A percentile compares a stretch with the other conserved stretches of the same genome.
phyloP scores from a whole-genome alignment of 2,888 invertebrate genomes.

The Marasmarcha lunaedactyla region DNA sequence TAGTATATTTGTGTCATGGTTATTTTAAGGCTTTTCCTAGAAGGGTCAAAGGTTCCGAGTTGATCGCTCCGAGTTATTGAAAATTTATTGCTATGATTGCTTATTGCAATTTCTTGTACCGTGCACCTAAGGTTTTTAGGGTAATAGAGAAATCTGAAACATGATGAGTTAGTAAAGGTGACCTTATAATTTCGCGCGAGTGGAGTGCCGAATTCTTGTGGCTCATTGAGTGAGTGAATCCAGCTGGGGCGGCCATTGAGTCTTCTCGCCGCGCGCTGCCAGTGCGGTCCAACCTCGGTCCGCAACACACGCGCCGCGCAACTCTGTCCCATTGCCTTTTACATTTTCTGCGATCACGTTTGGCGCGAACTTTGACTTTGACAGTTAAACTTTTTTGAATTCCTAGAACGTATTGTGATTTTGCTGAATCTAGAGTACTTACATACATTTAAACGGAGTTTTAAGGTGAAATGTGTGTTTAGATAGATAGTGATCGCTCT shows the following conservation, averaged over 20 bases:
- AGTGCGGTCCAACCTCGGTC: conserved; percentile 59
- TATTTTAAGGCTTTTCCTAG: neutral
- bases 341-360: conserved; percentile 28
- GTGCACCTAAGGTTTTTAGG: conserved; percentile 28
- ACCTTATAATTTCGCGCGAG: conserved; percentile 52
- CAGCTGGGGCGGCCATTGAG: conserved; percentile 53
- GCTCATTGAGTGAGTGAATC: conserved; percentile 54
- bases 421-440: neutral
- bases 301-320: conserved; percentile 52
- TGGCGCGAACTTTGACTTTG: conserved; percentile 54
- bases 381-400: conserved; percentile 24
- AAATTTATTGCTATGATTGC: neutral
- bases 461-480: conserved; percentile 46
- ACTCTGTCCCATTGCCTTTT: conserved; percentile 26
- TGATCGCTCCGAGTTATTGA: neutral
- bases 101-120: neutral
- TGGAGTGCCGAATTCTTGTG: neutral
- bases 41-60: neutral
- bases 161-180: conserved; percentile 52
- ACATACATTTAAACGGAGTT: neutral
- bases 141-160: conserved; percentile 48
- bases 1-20: neutral
- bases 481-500: conserved; percentile 40
- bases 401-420: conserved; percentile 9
- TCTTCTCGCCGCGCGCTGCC: conserved; percentile 28